Base-by-base conservation (phyloP, 2,113 vertebrate species). In the Chelonoidis abingdonii region DNA sequence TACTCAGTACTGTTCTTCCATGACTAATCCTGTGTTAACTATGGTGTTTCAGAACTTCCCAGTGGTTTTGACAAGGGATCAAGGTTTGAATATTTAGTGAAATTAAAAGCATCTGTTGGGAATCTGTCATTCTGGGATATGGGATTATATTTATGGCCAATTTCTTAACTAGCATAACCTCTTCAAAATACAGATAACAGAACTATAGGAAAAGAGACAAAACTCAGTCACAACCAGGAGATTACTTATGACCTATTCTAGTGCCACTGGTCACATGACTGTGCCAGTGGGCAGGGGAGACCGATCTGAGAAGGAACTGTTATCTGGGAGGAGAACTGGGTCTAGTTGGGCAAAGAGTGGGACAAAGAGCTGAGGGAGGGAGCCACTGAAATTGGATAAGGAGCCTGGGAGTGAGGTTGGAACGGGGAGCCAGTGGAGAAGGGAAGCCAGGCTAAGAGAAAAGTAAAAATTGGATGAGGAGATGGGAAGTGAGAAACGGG, bases 21-120 rank as follows among this genome's bases (percentile, higher is more conserved):
- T 57, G 56, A 57, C 10, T 57, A 57, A 57, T 57, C 56, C 25
- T 27, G 56, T 95, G 19, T 41, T 27, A 59, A 82, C 38, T 53
- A 2, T 92, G 92, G 29, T 95, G 97, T 49, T 94, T 52, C 76
- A 93, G 13, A 95, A 38, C 56, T 92, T 94, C 10, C 22, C 89
- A 90, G 19, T 56, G 86, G 10, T 14, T 89, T 47, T 94, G 75
- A 5, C 22, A 83, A 80, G 38, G 56, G 82, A 69, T 82, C 88
- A 35, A 92, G 93, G 93, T 11, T 59, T 59, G 80, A 83, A 38
- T 80, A 80, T 80, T 84, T 14, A 13, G 16, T 76, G 9, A 80
- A 86, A 90, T 86, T 82, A 27, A 86, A 86, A 89, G 17, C 24
- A 76, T 82, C 24, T 95, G 49, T 52, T 94, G 17, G 21, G 88